phyloP scores from a whole-genome alignment of 2,888 invertebrate species.

The Idaea dimidiata region DNA sequence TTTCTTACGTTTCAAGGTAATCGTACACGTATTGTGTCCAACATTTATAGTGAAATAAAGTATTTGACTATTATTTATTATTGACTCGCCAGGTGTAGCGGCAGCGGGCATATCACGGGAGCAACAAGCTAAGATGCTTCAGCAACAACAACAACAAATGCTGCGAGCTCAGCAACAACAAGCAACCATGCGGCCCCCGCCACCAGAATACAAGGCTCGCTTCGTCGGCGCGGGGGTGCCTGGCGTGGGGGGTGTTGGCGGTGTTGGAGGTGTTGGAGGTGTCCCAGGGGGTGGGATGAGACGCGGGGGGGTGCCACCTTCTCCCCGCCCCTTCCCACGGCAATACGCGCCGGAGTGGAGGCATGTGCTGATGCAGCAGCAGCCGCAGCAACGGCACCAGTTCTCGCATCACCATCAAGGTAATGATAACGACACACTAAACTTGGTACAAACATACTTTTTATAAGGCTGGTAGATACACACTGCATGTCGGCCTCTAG shows the following conservation, averaged over 20 bases:
- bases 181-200: slow-evolving; percentile 84
- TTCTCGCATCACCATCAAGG: slow-evolving; percentile 76
- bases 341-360: slow-evolving; percentile 73
- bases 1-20: no score
- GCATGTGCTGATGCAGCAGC: slow-evolving; percentile 83
- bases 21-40: no score
- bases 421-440: no score
- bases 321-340: slow-evolving; percentile 54
- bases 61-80: no score
- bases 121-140: slow-evolving; percentile 84
- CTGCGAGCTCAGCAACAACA: slow-evolving; percentile 78
- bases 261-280: no score
- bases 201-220: slow-evolving; percentile 91
- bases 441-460: no score
- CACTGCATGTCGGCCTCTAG: no score
- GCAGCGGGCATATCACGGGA: slow-evolving; percentile 78
- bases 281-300: slow-evolving; percentile 45
- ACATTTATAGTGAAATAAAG: no score
- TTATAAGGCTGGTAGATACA: no score
- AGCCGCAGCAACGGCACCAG: slow-evolving; percentile 61
- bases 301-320: slow-evolving; percentile 46
- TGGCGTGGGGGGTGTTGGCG: slow-evolving; percentile 35
- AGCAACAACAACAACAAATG: slow-evolving; percentile 86
- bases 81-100: slow-evolving; percentile 64
- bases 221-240: slow-evolving; percentile 70